Conservation (phyloP, 2,113 vertebrate species). For the Benitochromis conjunctus region DNA sequence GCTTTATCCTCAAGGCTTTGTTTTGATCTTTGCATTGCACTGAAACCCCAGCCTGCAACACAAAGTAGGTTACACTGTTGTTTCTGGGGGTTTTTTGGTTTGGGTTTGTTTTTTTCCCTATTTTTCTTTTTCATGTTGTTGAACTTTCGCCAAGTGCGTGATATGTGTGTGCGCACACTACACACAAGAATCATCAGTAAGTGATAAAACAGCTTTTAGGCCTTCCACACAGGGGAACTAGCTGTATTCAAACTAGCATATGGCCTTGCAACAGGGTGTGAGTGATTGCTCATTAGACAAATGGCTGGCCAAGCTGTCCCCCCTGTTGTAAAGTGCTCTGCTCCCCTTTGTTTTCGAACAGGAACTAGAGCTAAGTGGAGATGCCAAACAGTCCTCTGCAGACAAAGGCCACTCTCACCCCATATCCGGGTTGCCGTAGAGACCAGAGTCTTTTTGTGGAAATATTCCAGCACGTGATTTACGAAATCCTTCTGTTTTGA, state of each 20-base stretch:
- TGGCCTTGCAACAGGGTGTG: slow-evolving; percentile 57
- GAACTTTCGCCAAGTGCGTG: neutral
- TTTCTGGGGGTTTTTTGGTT: neutral
- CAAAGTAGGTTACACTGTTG: slow-evolving; percentile 24
- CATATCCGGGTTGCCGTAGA: slow-evolving; percentile 56
- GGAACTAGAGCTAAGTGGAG: slow-evolving; percentile 62
- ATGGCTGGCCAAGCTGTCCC: slow-evolving; percentile 57
- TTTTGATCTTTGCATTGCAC: slow-evolving; percentile 27
- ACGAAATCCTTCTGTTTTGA: slow-evolving; percentile 2
- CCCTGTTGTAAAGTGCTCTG: slow-evolving; percentile 44
- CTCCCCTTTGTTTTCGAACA: slow-evolving; percentile 59
- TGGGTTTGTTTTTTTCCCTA: neutral
- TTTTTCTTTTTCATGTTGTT: neutral
- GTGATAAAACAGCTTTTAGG: slow-evolving; percentile 21
- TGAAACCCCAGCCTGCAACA: neutral
- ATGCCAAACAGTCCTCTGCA: slow-evolving; percentile 57
- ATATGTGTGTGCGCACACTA: neutral
- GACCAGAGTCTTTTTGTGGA: slow-evolving; percentile 23
- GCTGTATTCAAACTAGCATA: slow-evolving; percentile 46
- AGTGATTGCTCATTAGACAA: slow-evolving; percentile 66
- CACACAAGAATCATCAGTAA: slow-evolving; percentile 1
- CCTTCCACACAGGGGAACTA: neutral
- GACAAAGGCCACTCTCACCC: slow-evolving; percentile 64
- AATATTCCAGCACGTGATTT: slow-evolving; percentile 1
- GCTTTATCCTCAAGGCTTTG: slow-evolving; percentile 35